Base-by-base conservation (phyloP, 2,888 invertebrate species). In the Leucophora obtusa region DNA sequence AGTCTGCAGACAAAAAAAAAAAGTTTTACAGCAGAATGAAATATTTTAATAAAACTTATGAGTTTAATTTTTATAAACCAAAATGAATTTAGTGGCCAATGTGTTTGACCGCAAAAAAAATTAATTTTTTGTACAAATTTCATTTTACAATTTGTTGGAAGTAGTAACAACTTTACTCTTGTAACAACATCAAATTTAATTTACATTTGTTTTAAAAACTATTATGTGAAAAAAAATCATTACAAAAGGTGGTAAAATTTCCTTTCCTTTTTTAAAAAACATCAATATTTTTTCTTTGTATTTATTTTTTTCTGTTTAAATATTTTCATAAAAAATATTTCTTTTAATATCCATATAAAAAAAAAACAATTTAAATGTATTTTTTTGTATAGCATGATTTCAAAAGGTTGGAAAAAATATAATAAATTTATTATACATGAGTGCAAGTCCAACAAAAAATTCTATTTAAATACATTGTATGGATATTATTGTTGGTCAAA, bases 51-150 rank as follows among this genome's bases (percentile, higher is more conserved):
- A 70, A 62, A 71, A 59, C 28, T 65, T 70, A 21, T 35, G 24
- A 59, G 35, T 47, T 60, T 24, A 15, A 60, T 60, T 65, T 47
- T 65, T 53, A 17, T 21, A 33, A 17, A 51, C 9, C 35, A 38
- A 70, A 70, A 70, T 51, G 28, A 58, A 72, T 75, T 76, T 56
- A 68, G 72, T 65, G 80, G 80, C 72, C 68, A 60, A 38, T 59
- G 50, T 50, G 72, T 69, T 63, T 65, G 35, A 81, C 80, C 80
- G 33, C 80, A 76, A 69, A 50, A 69, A 65, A 28, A 6, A 28
- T 28, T 38, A 38, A 38, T 38, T 38, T 38, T 38, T 38, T 38
- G 10, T 38, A n/a, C n/a, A n/a, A n/a, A n/a, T n/a, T n/a, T n/a
- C n/a, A n/a, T n/a, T n/a, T 47, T 35, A 11, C 11, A 38, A 38